Conservation (phyloP, 2,797 vertebrate species). For the Ambastaia sidthimunki region DNA sequence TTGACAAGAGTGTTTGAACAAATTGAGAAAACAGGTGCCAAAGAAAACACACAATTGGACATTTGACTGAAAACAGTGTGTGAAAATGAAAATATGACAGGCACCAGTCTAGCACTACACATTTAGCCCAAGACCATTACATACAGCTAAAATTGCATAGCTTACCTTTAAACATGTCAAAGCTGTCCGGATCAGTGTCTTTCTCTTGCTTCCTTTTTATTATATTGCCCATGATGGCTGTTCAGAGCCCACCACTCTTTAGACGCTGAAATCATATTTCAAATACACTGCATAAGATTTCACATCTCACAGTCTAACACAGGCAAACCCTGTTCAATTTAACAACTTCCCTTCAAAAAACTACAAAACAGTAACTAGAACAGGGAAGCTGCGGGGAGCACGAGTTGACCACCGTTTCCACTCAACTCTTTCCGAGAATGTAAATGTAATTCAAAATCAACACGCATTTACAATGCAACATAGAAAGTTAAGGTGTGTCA, state of each 20-base stretch:
- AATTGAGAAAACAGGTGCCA: too few species aligned
- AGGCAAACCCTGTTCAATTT: not conserved
- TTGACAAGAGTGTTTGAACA: too few species aligned
- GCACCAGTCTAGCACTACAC: not conserved
- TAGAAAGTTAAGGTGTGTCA: not conserved
- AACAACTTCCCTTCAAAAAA: constrained; percentile 62
- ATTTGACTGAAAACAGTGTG: not conserved
- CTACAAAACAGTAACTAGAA: constrained; percentile 58
- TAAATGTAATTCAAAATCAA: not conserved
- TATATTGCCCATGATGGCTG: constrained; percentile 76
- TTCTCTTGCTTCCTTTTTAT: constrained; percentile 53
- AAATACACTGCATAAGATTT: not conserved
- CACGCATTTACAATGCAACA: not conserved
- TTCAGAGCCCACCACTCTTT: constrained; percentile 49
- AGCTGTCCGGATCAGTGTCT: constrained; percentile 30
- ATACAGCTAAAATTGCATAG: not conserved
- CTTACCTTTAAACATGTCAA: constrained; percentile 67
- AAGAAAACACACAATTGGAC: too few species aligned
- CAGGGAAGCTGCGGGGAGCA: constrained; percentile 82
- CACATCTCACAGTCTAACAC: not conserved
- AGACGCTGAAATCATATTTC: constrained; percentile 12
- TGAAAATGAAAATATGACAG: not conserved
- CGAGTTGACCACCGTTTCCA: constrained; percentile 79
- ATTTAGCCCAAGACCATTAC: not conserved
- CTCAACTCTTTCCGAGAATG: constrained; percentile 51